Evolutionary conservation across 2,888 invertebrate genomes (phyloP).

Genomic region (Barypeithes pellucidus): DNA sequence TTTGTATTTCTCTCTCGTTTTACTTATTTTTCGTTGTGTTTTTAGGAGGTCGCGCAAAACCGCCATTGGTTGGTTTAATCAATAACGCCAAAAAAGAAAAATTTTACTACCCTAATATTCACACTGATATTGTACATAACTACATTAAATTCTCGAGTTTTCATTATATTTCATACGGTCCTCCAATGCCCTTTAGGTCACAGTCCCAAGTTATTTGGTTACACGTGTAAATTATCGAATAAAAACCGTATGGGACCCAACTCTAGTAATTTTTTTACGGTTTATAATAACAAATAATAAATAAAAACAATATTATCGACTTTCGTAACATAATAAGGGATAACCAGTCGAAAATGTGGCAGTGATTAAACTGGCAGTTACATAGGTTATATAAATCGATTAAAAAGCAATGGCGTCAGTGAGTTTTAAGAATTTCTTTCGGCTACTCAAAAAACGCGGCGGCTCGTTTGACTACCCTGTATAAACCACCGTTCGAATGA

Average conservation of each 20-base stretch:
- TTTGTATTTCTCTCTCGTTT: no score
- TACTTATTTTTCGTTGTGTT: no score
- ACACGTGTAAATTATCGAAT: no score
- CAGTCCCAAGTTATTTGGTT: no score
- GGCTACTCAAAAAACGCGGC: no score
- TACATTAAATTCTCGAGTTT: constrained; percentile 14
- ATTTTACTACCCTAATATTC: constrained; percentile 26
- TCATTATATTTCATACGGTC: constrained; percentile 8
- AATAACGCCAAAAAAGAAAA: constrained; percentile 7
- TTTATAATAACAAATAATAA: constrained; percentile 34
- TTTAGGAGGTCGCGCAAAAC: no score
- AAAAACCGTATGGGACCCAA: no score
- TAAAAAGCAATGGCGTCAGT: constrained; percentile 14
- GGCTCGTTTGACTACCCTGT: no score
- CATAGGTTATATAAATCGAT: constrained; percentile 12
- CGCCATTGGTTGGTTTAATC: no score
- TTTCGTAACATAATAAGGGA: constrained; percentile 16
- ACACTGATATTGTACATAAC: constrained; percentile 33
- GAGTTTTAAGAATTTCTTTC: not conserved
- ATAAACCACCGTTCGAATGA: no score
- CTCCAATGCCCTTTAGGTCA: no score
- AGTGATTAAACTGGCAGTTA: constrained; percentile 47
- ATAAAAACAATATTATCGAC: constrained; percentile 25
- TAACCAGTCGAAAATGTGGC: constrained; percentile 39
- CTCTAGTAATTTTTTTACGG: constrained; percentile 21